Evolutionary conservation across 2,113 vertebrate genomes (phyloP).

Genomic region (Vulpes vulpes): DNA sequence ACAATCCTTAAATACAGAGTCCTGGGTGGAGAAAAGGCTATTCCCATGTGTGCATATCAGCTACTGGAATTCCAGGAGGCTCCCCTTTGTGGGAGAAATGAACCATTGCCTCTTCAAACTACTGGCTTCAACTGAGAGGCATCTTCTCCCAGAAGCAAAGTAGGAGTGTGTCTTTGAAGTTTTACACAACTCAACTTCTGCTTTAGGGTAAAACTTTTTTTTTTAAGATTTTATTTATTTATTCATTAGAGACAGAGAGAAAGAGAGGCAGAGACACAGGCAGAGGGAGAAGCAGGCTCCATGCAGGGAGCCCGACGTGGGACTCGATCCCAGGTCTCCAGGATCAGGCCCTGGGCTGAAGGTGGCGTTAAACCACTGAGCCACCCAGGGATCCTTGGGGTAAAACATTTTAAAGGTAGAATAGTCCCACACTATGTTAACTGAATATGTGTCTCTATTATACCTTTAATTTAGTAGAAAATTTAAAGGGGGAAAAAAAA

Average conservation of each 20-base stretch:
- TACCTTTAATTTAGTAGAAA: slow-evolving; percentile 9
- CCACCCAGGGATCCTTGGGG: not conserved
- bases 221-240: too few relatives aligned
- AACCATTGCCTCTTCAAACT: not conserved
- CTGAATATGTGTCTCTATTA: slow-evolving; percentile 15
- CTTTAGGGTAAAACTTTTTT: not conserved
- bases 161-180: not conserved
- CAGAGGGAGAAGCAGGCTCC: too few relatives aligned
- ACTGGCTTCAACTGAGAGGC: not conserved
- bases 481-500: slow-evolving; percentile 21
- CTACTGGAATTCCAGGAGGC: not conserved
- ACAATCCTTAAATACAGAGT: not conserved
- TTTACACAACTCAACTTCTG: not conserved
- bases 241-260: too few relatives aligned
- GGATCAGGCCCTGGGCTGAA: too few relatives aligned
- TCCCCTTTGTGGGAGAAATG: not conserved
- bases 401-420: not conserved
- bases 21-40: not conserved
- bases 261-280: too few relatives aligned
- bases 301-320: too few relatives aligned
- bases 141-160: not conserved
- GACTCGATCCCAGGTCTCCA: too few relatives aligned
- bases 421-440: not conserved
- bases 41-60: not conserved
- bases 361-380: too few relatives aligned